Evolutionary conservation across 2,797 vertebrate genomes (phyloP).

Genomic region (Leptodactylus fallax): DNA sequence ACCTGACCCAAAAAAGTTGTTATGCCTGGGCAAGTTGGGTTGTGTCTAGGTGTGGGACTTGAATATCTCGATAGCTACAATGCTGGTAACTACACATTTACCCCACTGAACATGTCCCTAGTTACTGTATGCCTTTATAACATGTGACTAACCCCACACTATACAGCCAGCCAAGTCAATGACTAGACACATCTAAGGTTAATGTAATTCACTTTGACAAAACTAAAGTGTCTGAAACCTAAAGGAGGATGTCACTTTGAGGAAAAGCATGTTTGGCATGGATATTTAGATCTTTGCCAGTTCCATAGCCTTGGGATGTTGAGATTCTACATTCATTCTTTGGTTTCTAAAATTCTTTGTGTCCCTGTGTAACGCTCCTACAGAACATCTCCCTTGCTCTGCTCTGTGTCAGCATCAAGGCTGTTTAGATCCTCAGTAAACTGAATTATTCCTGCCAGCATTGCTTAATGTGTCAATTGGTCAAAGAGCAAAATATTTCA

Average conservation of each 20-base stretch:
- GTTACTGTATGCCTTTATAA: too few species aligned
- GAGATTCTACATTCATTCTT: conserved; percentile 5
- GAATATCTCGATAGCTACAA: too few species aligned
- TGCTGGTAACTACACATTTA: too few species aligned
- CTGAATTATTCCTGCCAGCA: conserved; percentile 4
- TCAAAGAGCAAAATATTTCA: conserved; percentile 43
- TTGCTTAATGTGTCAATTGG: conserved; percentile 26
- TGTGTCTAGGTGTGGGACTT: too few species aligned
- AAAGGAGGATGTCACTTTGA: not conserved
- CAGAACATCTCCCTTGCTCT: not conserved
- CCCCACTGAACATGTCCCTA: too few species aligned
- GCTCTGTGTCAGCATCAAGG: conserved; percentile 5
- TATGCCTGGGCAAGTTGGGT: too few species aligned
- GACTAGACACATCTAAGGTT: not conserved
- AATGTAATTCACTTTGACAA: too few species aligned
- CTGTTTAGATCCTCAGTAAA: conserved; percentile 17
- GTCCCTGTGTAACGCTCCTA: not conserved
- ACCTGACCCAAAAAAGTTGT: too few species aligned
- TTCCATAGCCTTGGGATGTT: not conserved
- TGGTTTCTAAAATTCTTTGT: not conserved
- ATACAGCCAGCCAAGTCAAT: not conserved
- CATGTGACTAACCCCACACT: too few species aligned
- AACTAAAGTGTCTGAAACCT: too few species aligned
- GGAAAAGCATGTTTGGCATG: not conserved
- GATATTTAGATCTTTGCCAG: not conserved